These are phyloP conservation scores for Coregonus clupeaformis DNA, from an alignment of 2,113 vertebrate species.

Conservation along the genomic window DNA sequence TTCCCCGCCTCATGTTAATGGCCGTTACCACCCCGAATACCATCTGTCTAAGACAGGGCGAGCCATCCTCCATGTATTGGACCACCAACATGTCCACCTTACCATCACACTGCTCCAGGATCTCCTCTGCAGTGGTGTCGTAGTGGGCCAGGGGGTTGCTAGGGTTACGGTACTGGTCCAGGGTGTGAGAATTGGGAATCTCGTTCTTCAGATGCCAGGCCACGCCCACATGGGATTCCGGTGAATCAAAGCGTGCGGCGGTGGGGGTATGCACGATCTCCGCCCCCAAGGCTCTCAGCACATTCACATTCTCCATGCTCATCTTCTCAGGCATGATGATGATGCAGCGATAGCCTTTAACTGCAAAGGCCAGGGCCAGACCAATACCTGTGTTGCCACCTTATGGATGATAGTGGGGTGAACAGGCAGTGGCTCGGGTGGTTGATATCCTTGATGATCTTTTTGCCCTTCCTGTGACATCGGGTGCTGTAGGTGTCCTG, in stretches of 20 bases:
- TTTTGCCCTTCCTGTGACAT: too few relatives aligned
- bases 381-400: slow-evolving; percentile 95
- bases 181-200: slow-evolving; percentile 92
- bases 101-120: slow-evolving; percentile 92
- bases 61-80: too few relatives aligned
- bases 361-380: slow-evolving; percentile 88
- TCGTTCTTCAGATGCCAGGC: slow-evolving; percentile 94
- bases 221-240: slow-evolving; percentile 93
- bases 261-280: slow-evolving; percentile 96
- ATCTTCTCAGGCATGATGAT: slow-evolving; percentile 99
- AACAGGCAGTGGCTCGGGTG: too few relatives aligned
- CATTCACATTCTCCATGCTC: slow-evolving; percentile 94
- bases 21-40: too few relatives aligned
- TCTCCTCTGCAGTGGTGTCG: slow-evolving; percentile 92
- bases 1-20: too few relatives aligned
- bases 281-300: slow-evolving; percentile 88
- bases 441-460: too few relatives aligned
- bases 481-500: too few relatives aligned
- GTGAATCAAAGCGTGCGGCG: slow-evolving; percentile 91
- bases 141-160: slow-evolving; percentile 95
- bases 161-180: slow-evolving; percentile 96
- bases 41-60: too few relatives aligned
- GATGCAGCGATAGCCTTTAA: slow-evolving; percentile 95
- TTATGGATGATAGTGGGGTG: too few relatives aligned
- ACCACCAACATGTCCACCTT: too few relatives aligned